Evolutionary conservation across 2,113 vertebrate genomes (phyloP).

Genomic region (Struthio camelus): DNA sequence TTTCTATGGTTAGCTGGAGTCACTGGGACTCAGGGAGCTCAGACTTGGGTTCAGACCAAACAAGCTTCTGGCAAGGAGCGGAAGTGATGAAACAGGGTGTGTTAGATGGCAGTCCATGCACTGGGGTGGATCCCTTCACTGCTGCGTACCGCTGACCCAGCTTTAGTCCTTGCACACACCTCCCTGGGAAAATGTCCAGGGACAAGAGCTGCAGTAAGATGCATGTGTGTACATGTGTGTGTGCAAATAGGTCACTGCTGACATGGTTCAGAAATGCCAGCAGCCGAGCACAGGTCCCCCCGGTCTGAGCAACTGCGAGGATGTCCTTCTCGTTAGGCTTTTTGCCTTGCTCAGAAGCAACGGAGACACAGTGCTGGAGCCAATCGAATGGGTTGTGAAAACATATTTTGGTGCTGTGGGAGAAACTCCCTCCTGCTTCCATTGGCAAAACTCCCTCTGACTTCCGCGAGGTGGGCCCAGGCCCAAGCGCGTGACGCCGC

Average conservation of each 20-base stretch:
- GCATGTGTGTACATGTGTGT: accelerated
- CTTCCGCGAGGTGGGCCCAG: background rate
- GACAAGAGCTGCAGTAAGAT: background rate
- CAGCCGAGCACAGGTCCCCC: accelerated
- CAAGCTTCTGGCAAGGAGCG: background rate
- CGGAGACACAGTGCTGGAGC: background rate
- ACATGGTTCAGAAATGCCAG: accelerated
- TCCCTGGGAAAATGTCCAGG: background rate
- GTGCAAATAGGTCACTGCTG: background rate
- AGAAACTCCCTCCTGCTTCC: background rate
- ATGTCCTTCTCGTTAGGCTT: accelerated
- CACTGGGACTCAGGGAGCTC: background rate
- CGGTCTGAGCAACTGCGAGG: accelerated
- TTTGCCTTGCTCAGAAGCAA: background rate
- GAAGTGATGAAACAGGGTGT: background rate
- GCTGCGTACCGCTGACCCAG: background rate
- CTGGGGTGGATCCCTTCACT: background rate
- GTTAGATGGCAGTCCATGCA: accelerated
- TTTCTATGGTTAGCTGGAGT: background rate
- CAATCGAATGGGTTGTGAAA: background rate
- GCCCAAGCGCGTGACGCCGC: accelerated
- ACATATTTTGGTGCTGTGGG: accelerated
- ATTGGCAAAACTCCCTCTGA: background rate
- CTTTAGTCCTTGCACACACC: background rate
- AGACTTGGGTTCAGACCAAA: background rate